phyloP scores from a whole-genome alignment of 2,113 vertebrate genomes.

The Lathamus discolor region DNA sequence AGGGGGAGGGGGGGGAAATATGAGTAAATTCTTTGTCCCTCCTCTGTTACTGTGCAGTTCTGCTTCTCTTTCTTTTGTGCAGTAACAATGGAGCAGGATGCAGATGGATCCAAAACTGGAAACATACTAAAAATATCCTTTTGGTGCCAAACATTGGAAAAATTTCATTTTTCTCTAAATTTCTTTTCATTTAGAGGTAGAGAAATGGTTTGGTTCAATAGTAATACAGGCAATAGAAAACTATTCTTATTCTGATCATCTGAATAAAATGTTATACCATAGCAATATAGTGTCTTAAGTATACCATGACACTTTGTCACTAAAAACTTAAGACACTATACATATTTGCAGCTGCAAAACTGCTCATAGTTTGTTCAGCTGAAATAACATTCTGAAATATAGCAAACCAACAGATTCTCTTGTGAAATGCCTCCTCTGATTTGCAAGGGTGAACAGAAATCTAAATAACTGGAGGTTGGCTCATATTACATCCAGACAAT shows the following conservation, averaged over 20 bases:
- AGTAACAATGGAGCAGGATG: background rate
- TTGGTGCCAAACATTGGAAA: background rate
- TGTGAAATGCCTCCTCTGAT: background rate
- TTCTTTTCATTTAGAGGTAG: background rate
- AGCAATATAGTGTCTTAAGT: background rate
- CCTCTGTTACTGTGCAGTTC: background rate
- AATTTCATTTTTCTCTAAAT: background rate
- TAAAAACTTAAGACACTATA: background rate
- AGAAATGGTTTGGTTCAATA: background rate
- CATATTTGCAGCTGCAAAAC: background rate
- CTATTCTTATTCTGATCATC: background rate
- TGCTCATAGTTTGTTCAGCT: background rate
- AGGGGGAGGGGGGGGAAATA: background rate
- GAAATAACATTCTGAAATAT: background rate
- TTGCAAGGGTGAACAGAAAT: background rate
- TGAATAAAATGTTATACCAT: background rate
- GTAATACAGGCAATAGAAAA: background rate
- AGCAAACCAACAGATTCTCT: background rate
- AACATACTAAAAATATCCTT: background rate
- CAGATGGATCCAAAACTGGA: slow-evolving; percentile 5
- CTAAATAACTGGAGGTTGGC: background rate
- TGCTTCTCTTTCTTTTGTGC: background rate
- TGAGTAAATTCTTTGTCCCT: background rate
- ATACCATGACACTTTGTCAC: background rate
- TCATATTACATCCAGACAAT: background rate